Base-by-base conservation (phyloP, 2,888 invertebrate genomes). In the Ptychoptera albimana region DNA sequence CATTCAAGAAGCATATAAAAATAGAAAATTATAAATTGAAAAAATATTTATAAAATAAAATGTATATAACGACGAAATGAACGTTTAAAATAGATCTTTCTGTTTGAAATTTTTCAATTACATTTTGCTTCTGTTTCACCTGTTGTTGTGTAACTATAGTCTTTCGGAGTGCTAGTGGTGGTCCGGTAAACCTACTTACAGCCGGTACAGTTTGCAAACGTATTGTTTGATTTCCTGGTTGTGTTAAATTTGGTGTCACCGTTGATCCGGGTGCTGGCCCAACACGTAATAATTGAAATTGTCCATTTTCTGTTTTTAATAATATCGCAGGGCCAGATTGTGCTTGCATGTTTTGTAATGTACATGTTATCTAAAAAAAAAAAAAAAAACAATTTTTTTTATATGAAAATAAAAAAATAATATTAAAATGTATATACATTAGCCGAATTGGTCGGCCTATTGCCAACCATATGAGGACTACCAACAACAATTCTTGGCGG, bases 301-400 rank as follows among this genome's bases (percentile, higher is more conserved):
- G 89, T 60, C 94, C 94, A 73, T 87, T 92, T 72, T 94, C 94
- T 61, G 93, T 94, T 75, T 92, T 93, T 66, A 94, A 75, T 63
- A 94, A 76, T 65, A 94, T 75, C 67, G 76, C 75, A 64, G 91
- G 86, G 50, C 82, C 81, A 67, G 85, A 87, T 66, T 88, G 84
- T 54, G 85, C 80, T 70, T 85, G 88, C 53, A 87, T 74, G 62
- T 82, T 81, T 67, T 84, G 84, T 58, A 89, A 74, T 60, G 86
- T 75, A 73, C 87, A 74, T 58, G 89, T 88, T 70, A 88, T 82
- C 79, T 85, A 78, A 73, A 34, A 32, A 4, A 8, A 36, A 12
- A 36, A 12, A 12, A 2, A 8, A 12, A 8, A 12, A 8, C 4
- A 36, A 3, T 31, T 16, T 7, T 47, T 57, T 58, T 61, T 57